Base-by-base conservation (phyloP, 2,797 vertebrate species). In the Rallus crepitans region DNA sequence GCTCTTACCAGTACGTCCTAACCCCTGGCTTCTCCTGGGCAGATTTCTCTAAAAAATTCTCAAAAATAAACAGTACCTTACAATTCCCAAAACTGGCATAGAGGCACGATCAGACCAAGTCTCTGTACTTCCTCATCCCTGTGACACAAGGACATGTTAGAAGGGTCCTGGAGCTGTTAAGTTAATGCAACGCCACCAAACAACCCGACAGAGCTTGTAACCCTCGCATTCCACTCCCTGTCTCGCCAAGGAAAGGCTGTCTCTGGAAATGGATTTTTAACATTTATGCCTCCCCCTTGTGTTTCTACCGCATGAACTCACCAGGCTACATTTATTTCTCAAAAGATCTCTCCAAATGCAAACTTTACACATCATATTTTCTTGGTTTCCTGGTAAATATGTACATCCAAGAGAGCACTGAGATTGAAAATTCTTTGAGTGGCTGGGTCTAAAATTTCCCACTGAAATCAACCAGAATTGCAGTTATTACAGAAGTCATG, bases 211-310 rank as follows among this genome's bases (percentile, higher is more conserved):
- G 17, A 81, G 27, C 21, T 0, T 12, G 60, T 57, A 84, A 15
- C 30, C n/a, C 47, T 87, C 3, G 0, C 0, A 0, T 39, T 31
- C 76, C 0, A 3, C 30, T 85, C 60, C 59, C 45, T 35, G 11
- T 59, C 89, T 87, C 83, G 56, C 15, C 17, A 8, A 81, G 39
- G 11, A 35, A 92, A 81, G 16, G 30, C 66, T 89, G 53, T 2
- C 87, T 78, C 37, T 5, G 59, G 60, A 75, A 94, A 95, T 19
- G 57, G 20, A n/a, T 71, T 95, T 94, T 68, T 57, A 92, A 89
- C 61, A 93, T 95, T 94, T 69, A 66, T 95, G 82, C 92, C 71
- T 93, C 90, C 88, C 90, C 40, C 92, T 95, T 89, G 90, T 93
- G 89, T 92, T 88, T 91, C 81, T 30, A 57, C 18, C 8, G 6